phyloP scores from a whole-genome alignment of 2,888 invertebrate genomes.

The Macaria liturata region DNA sequence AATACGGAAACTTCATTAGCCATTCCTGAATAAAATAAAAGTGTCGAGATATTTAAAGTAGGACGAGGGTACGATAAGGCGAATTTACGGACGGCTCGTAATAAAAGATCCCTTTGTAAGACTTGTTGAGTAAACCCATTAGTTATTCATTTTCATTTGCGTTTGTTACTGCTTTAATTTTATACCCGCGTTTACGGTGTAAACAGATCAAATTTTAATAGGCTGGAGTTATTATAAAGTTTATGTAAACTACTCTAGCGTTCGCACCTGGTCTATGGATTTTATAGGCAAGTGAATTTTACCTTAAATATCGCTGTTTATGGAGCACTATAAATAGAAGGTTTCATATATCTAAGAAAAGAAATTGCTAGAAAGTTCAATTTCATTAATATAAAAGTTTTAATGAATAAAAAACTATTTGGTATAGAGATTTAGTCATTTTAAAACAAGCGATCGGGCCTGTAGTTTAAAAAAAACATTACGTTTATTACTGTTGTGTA shows the following conservation, averaged over 20 bases:
- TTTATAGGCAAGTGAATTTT: not conserved
- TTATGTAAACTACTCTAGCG: conserved; percentile 33
- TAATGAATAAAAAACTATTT: no score
- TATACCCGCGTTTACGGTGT: conserved; percentile 51
- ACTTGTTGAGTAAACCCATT: conserved; percentile 69
- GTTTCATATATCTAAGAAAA: no score
- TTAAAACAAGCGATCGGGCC: no score
- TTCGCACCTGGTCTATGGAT: conserved; percentile 35
- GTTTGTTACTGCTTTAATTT: conserved; percentile 61
- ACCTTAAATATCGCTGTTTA: no score
- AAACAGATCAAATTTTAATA: conserved; percentile 52
- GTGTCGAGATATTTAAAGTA: conserved; percentile 32
- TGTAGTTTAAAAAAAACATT: no score
- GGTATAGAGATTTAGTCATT: no score
- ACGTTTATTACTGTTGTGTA: no score
- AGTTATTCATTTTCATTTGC: conserved; percentile 74
- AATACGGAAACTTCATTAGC: conserved; percentile 40
- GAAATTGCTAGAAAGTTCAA: no score
- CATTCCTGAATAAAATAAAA: conserved; percentile 45
- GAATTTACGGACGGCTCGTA: conserved; percentile 47
- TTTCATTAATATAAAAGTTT: no score
- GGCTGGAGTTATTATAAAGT: conserved; percentile 31
- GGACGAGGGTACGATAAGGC: conserved; percentile 47
- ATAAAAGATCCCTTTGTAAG: conserved; percentile 64
- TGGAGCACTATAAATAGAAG: no score